These are phyloP conservation scores for Anabacerthia variegaticeps DNA, from an alignment of 2,797 vertebrate genomes.

Conservation along the genomic window DNA sequence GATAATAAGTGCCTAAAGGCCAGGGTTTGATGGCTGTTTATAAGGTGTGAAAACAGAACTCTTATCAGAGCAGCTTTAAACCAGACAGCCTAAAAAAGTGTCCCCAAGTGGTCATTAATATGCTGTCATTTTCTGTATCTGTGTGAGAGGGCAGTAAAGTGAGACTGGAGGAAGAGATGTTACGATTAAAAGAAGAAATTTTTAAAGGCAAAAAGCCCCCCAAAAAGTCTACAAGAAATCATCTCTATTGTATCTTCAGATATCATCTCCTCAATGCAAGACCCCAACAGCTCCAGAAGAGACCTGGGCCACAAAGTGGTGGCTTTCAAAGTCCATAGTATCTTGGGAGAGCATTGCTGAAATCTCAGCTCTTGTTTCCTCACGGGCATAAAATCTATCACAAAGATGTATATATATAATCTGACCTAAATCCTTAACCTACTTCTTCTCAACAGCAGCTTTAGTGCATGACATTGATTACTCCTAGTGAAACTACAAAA, in stretches of 20 bases:
- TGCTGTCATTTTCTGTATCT: not conserved
- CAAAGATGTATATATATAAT: not conserved
- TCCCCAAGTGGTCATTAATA: not conserved
- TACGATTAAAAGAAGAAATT: not conserved
- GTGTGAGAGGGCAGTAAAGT: not conserved
- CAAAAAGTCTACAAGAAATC: not conserved
- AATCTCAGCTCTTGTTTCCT: not conserved
- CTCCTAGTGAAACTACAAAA: not conserved
- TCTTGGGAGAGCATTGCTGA: not conserved
- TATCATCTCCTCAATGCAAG: not conserved
- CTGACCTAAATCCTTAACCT: not conserved
- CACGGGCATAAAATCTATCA: not conserved
- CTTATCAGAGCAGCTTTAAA: not conserved
- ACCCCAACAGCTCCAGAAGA: not conserved
- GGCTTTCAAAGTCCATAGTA: not conserved
- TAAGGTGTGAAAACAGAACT: not conserved
- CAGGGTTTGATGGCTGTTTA: not conserved
- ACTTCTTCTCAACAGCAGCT: not conserved
- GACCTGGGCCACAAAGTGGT: not conserved
- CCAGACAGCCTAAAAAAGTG: not conserved
- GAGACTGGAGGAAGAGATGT: not conserved
- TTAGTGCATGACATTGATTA: not conserved
- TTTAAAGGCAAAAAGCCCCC: accelerated
- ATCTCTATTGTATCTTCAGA: accelerated
- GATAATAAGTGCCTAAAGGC: not conserved